These are phyloP conservation scores for Leptinotarsa haldemani DNA, from an alignment of 2,888 invertebrate genomes.

Conservation along the genomic window DNA sequence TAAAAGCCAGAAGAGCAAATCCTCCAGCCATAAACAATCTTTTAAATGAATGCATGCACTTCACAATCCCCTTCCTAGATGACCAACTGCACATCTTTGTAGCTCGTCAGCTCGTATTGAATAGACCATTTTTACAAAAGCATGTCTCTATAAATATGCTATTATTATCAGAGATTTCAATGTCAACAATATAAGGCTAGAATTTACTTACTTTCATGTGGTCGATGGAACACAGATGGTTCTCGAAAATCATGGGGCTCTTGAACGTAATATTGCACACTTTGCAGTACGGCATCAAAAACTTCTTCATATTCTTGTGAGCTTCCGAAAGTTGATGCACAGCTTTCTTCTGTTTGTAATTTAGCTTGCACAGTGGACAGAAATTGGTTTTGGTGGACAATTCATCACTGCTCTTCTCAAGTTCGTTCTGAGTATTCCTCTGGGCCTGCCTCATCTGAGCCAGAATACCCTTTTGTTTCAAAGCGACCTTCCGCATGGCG, in stretches of 20 bases:
- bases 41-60: no score
- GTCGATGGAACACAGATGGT: conserved; percentile 83
- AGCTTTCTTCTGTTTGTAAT: conserved; percentile 70
- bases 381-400: conserved; percentile 63
- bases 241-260: conserved; percentile 87
- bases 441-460: conserved; percentile 84
- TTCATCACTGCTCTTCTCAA: conserved; percentile 78
- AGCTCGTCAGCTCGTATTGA: no score
- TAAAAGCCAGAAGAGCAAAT: no score
- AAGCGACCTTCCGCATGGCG: conserved; percentile 73
- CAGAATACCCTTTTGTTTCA: conserved; percentile 68
- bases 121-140: no score
- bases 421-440: conserved; percentile 81
- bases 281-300: conserved; percentile 85
- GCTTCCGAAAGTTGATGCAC: conserved; percentile 84
- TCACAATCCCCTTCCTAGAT: no score
- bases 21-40: no score
- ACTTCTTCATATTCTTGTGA: conserved; percentile 87
- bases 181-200: conserved; percentile 3
- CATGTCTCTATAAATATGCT: no score
- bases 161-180: no score
- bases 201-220: conserved; percentile 77
- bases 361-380: conserved; percentile 65
- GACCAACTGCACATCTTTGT: no score
- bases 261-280: conserved; percentile 82